A percentile compares a stretch with the other conserved stretches of the same genome.
phyloP scores from a whole-genome alignment of 2,888 invertebrate species.

The Torymus aiolomorphi region DNA sequence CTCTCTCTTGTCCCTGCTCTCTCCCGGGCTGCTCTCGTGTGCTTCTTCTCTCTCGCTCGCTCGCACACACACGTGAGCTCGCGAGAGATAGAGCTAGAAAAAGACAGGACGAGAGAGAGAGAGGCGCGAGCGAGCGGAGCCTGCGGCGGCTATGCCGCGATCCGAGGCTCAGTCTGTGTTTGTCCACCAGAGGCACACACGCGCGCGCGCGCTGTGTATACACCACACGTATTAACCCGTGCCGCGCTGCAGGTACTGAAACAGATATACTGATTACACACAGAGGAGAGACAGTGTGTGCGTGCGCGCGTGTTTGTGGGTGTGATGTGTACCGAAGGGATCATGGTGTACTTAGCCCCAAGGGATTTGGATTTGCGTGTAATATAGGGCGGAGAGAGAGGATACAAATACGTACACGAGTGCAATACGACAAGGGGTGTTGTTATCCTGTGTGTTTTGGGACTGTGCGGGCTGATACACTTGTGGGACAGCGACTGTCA shows the following conservation, averaged over 20 bases:
- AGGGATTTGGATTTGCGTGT: no score
- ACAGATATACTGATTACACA: no score
- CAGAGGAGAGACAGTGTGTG: no score
- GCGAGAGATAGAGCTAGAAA: constrained; percentile 61
- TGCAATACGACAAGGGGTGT: no score
- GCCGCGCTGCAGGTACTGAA: not conserved
- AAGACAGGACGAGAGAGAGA: constrained; percentile 63
- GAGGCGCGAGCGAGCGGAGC: constrained; percentile 62
- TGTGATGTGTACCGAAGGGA: no score
- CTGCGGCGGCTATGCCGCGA: constrained; percentile 13
- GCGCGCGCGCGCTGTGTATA: constrained; percentile 40
- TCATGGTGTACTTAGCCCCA: no score
- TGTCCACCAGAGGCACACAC: constrained; percentile 73
- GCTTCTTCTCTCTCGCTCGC: not conserved
- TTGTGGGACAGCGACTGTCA: no score
- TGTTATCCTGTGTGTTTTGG: no score
- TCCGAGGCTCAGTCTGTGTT: constrained; percentile 74
- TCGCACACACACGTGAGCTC: not conserved
- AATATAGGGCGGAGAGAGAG: no score
- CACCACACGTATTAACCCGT: not conserved
- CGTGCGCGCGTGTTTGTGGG: no score
- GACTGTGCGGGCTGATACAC: no score
- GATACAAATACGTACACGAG: no score
- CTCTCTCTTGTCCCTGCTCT: not conserved
- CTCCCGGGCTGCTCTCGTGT: not conserved